These are phyloP conservation scores for Octomys mimax DNA, from an alignment of 2,797 vertebrate genomes.

Conservation along the genomic window DNA sequence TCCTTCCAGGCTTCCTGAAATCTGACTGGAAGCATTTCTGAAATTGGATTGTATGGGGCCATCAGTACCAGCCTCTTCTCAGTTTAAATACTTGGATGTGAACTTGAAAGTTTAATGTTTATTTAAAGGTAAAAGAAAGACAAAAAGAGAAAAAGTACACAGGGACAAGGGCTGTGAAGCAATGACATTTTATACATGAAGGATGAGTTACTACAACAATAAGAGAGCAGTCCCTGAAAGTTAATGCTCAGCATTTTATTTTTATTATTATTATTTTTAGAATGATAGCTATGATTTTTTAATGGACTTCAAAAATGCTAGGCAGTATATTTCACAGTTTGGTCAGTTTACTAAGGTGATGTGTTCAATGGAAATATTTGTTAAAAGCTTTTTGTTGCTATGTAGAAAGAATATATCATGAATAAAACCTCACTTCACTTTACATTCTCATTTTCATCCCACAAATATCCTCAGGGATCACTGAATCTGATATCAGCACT, in stretches of 20 bases:
- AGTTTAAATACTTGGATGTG: neutral
- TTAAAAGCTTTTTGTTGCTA: conserved; percentile 39
- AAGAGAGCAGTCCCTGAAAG: neutral
- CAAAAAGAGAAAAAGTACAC: neutral
- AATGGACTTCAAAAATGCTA: conserved; percentile 32
- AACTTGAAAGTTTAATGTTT: neutral
- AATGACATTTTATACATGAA: neutral
- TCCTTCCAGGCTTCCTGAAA: neutral
- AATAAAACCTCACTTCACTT: conserved; percentile 47
- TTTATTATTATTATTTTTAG: neutral
- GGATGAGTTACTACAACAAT: neutral
- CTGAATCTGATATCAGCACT: neutral
- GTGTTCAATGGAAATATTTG: neutral
- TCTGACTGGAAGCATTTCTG: neutral
- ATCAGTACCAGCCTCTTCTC: neutral
- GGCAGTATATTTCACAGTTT: neutral
- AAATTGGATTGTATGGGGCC: neutral
- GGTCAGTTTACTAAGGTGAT: neutral
- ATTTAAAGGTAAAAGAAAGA: neutral
- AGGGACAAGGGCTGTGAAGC: neutral
- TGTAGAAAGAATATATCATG: conserved; percentile 40
- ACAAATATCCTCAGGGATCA: conserved; percentile 22
- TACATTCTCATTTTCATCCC: conserved; percentile 48
- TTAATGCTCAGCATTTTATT: neutral
- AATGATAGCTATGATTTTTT: neutral